phyloP scores from a whole-genome alignment of 2,888 invertebrate species.

The Ormyrus labotus region DNA sequence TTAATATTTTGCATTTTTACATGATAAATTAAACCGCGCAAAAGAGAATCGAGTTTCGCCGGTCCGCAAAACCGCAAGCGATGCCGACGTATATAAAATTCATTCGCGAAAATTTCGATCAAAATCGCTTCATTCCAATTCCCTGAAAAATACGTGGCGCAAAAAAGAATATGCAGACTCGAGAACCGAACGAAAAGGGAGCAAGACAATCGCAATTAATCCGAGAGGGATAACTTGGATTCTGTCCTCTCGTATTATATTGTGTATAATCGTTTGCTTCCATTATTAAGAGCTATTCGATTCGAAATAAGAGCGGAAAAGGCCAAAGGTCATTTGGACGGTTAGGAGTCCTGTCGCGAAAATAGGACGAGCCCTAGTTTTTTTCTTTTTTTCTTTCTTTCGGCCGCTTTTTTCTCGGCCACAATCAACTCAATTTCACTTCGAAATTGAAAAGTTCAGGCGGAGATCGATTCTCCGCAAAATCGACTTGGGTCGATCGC shows the following conservation, averaged over 20 bases:
- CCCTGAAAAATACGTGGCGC: too few relatives aligned
- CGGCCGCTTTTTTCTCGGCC: slow-evolving; percentile 14
- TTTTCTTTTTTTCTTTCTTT: slow-evolving; percentile 20
- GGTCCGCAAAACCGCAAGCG: too few relatives aligned
- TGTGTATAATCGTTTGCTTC: neutral
- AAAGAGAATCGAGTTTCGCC: too few relatives aligned
- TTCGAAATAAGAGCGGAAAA: neutral
- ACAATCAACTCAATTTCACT: slow-evolving; percentile 40
- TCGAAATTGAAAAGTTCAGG: slow-evolving; percentile 44
- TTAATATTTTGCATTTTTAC: too few relatives aligned
- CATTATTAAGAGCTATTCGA: slow-evolving; percentile 32
- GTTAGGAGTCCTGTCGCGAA: slow-evolving; percentile 14
- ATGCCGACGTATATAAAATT: too few relatives aligned
- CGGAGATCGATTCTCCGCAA: slow-evolving; percentile 18
- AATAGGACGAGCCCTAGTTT: slow-evolving; percentile 40
- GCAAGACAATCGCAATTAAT: slow-evolving; percentile 19
- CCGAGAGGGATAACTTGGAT: too few relatives aligned
- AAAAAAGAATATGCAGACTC: too few relatives aligned
- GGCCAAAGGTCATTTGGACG: slow-evolving; percentile 31
- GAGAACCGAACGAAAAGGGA: too few relatives aligned
- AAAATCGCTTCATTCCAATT: too few relatives aligned
- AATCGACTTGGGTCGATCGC: slow-evolving; percentile 26
- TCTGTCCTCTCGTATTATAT: too few relatives aligned
- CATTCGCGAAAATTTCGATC: too few relatives aligned
- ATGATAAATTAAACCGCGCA: too few relatives aligned